phyloP scores from a whole-genome alignment of 2,113 vertebrate genomes.

The Amazona guildingii region DNA sequence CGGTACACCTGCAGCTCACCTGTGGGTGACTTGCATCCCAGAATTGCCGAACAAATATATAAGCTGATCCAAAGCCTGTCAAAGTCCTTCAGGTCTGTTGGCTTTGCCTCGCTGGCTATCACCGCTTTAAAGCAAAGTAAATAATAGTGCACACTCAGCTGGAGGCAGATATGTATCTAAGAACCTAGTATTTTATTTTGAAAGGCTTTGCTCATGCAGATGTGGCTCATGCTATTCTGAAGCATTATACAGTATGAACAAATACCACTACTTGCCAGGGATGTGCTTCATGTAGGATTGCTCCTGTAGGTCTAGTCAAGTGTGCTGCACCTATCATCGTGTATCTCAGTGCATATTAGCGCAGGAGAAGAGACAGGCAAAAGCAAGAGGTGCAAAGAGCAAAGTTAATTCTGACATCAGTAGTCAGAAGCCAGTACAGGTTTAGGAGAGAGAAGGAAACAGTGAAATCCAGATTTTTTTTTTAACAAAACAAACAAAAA shows the following conservation, averaged over 20 bases:
- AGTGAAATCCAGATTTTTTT: background rate
- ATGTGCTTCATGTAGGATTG: background rate
- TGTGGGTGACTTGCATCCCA: background rate
- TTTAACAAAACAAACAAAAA: background rate
- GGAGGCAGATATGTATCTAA: background rate
- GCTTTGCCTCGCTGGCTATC: background rate
- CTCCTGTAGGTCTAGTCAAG: background rate
- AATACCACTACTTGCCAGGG: background rate
- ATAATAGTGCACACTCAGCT: background rate
- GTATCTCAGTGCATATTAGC: background rate
- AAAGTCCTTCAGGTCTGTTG: background rate
- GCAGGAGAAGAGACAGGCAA: background rate
- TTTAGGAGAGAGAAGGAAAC: background rate
- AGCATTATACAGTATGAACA: background rate
- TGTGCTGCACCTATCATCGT: background rate
- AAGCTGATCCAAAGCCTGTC: background rate
- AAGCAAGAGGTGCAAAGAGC: background rate
- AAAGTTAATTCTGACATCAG: background rate
- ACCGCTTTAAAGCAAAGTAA: conserved; percentile 22
- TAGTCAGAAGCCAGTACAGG: background rate
- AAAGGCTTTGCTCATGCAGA: conserved; percentile 40
- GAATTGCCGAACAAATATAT: background rate
- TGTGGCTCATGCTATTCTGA: conserved; percentile 27
- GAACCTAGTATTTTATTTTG: background rate
- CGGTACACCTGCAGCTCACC: background rate